A percentile compares a stretch with the other conserved stretches of the same genome.
Conservation (phyloP, 2,113 vertebrate species). For the Cromileptes altivelis region DNA sequence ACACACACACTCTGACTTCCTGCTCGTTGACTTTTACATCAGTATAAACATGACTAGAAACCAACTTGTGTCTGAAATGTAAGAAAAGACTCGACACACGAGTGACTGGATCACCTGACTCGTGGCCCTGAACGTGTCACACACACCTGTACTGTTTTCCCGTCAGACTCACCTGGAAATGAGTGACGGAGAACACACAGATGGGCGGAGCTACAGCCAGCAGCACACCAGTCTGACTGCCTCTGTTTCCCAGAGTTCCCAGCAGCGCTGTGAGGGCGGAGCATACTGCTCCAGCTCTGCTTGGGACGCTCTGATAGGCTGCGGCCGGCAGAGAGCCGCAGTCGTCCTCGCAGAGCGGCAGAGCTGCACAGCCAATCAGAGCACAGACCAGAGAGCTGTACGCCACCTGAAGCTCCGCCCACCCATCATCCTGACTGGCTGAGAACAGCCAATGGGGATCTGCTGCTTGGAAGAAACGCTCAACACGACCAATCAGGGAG, state of each 20-base stretch:
- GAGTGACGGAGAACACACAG: conserved; percentile 70
- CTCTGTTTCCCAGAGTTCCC: conserved; percentile 37
- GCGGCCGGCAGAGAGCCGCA: not conserved
- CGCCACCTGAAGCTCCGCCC: conserved; percentile 29
- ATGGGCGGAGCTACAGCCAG: conserved; percentile 49
- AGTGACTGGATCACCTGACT: too few species aligned
- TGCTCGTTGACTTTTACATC: too few species aligned
- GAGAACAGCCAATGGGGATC: conserved; percentile 64
- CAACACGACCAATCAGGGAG: conserved; percentile 37
- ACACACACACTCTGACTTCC: too few species aligned
- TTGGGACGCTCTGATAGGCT: conserved; percentile 39
- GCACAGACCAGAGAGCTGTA: conserved; percentile 31
- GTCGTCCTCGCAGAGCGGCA: conserved; percentile 48
- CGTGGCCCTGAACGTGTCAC: too few species aligned
- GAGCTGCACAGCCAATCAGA: conserved; percentile 64
- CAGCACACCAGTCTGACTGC: not conserved
- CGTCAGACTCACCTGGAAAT: conserved; percentile 66
- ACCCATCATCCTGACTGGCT: not conserved
- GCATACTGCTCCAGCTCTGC: not conserved
- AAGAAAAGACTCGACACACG: too few species aligned
- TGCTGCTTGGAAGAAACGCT: conserved; percentile 40
- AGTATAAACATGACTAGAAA: too few species aligned
- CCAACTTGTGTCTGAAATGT: too few species aligned
- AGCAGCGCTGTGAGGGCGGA: conserved; percentile 53
- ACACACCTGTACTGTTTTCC: too few species aligned